These are phyloP conservation scores for Umimayanthus chanpuru DNA, from an alignment of 92 coral and sea anemone species.

Conservation along the genomic window DNA sequence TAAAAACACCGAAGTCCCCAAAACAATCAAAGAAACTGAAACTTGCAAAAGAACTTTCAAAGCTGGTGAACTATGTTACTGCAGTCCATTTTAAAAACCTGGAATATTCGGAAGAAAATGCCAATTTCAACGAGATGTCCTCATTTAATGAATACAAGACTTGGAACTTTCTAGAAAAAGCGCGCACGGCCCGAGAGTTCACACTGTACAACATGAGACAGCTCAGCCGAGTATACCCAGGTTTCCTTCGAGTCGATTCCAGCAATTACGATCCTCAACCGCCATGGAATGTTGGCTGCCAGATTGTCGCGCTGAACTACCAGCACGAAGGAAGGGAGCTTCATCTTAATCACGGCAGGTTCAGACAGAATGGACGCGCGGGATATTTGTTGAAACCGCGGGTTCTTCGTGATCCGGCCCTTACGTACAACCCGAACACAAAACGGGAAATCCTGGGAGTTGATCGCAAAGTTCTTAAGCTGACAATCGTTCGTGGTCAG, in stretches of 20 bases:
- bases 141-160: conserved; percentile 70
- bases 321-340: conserved; percentile 61
- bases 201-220: conserved; percentile 65
- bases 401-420: conserved; percentile 51
- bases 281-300: conserved; percentile 82
- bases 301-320: conserved; percentile 80
- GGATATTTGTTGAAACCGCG: conserved; percentile 75
- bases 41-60: conserved; percentile 72
- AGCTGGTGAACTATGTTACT: conserved; percentile 61
- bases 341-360: conserved; percentile 71
- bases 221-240: conserved; percentile 73
- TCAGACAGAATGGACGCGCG: conserved; percentile 79
- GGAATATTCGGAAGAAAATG: conserved; percentile 48
- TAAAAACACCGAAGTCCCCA: conserved; percentile 11
- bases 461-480: conserved; percentile 39
- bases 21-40: conserved; percentile 46
- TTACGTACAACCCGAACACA: conserved; percentile 44
- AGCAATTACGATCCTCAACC: conserved; percentile 71
- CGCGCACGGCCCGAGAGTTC: conserved; percentile 47
- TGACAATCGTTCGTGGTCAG: conserved; percentile 66
- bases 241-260: conserved; percentile 65
- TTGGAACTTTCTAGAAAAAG: conserved; percentile 45
- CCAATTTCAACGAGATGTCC: conserved; percentile 63
- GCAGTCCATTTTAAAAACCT: conserved; percentile 64
- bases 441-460: conserved; percentile 29